These are phyloP conservation scores for Danaus plexippus DNA, from an alignment of 1,140 invertebrate genomes.

Conservation along the genomic window DNA sequence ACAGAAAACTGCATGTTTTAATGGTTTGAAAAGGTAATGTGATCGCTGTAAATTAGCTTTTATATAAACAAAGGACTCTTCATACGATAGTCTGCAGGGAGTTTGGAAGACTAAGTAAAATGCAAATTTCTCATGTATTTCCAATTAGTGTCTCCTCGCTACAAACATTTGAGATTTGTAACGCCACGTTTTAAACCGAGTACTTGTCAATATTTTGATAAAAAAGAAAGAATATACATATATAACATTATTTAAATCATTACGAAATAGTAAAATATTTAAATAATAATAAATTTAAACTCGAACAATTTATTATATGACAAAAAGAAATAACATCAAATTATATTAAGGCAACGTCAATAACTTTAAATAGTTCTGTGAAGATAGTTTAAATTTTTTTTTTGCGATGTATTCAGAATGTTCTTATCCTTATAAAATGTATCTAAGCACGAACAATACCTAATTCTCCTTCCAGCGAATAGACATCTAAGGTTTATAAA, in stretches of 20 bases:
- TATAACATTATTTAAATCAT: no score
- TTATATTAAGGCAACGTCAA: no score
- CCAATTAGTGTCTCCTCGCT: constrained; percentile 49
- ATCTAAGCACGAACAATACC: constrained; percentile 11
- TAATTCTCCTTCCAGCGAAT: constrained; percentile 25
- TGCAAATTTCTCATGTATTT: constrained; percentile 66
- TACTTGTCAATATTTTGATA: no score
- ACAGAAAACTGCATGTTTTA: no score
- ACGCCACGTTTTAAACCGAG: constrained; percentile 6
- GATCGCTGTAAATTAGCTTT: constrained; percentile 21
- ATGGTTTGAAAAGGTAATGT: no score
- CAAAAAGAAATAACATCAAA: no score
- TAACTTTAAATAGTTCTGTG: no score
- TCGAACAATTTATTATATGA: no score
- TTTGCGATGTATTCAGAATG: neutral
- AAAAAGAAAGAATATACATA: no score
- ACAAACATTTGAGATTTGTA: constrained; percentile 31
- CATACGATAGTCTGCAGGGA: constrained; percentile 35
- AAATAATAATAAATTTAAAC: no score
- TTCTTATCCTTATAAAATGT: neutral
- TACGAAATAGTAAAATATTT: no score
- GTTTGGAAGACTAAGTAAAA: constrained; percentile 59
- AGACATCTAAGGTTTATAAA: constrained; percentile 48
- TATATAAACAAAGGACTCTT: constrained; percentile 38
- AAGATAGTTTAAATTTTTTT: neutral